Evolutionary conservation across 1,140 invertebrate genomes (phyloP), one percentile per base, ranked within the genome.

Genomic region (Lucilia cuprina): DNA sequence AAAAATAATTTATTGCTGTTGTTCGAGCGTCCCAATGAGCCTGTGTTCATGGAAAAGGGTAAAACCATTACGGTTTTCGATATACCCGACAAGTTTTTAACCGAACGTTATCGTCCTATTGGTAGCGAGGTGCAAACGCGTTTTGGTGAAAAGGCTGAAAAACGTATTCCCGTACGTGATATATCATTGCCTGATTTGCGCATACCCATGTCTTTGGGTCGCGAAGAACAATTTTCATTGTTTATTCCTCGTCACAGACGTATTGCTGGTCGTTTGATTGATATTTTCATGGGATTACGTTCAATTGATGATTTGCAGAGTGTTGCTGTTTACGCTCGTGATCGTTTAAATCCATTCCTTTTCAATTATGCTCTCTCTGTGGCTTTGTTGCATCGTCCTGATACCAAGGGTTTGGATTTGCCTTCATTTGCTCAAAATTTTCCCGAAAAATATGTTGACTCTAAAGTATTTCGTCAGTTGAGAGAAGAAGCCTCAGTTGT

Each of bases 281-380:
- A 95, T 84, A 94, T 96, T 82, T 96, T 96, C 86, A 92, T 89
- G 95, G 95, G 93, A 80, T 94, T 96, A 93, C 91, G 94, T 84
- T 93, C 93, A 4, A 91, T 94, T 30, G 94, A 96, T 1, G 95
- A 96, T 82, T 93, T 96, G 47, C 88, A 94, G 84, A 95, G 95
- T 0, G 91, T 95, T 8, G 93, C 94, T 10, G 93, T 94, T 5
- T 96, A 94, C 87, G 94, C 94, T 84, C 93, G 95, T 65, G 94
- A 96, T 87, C 93, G 95, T 30, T 90, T 96, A 49, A 96, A 96
- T 89, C 94, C 95, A 0, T 94, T 95, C 87, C 91, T 96, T 91
- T 96, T 96, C 91, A 94, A 95, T 89, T 96, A 96, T 88, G 94
- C 94, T 9, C 91, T 94, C 3, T 95, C 95, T 0, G 95, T 96